Evolutionary conservation across 2,888 invertebrate genomes (phyloP).

Genomic region (Oxystoma pomonae): DNA sequence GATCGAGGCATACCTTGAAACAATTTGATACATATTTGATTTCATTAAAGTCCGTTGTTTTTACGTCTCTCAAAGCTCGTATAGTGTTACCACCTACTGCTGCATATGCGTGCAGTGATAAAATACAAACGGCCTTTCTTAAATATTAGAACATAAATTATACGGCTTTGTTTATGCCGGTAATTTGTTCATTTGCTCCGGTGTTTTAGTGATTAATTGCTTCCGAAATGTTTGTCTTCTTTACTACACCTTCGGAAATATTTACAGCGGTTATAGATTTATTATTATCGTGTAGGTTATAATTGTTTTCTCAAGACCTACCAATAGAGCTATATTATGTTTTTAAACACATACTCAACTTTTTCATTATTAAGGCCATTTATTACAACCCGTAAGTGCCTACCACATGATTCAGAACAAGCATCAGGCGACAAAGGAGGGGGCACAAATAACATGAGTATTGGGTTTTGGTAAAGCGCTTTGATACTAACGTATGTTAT

Average conservation of each 20-base stretch:
- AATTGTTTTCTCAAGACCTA: background rate
- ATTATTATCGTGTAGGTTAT: background rate
- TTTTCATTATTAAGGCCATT: background rate
- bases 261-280: background rate
- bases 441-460: no score
- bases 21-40: slow-evolving; percentile 25
- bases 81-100: slow-evolving; percentile 16
- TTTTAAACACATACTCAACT: background rate
- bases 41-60: slow-evolving; percentile 18
- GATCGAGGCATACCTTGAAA: slow-evolving; percentile 16
- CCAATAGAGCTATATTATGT: background rate
- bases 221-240: background rate
- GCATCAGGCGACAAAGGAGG: no score
- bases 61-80: slow-evolving; percentile 10
- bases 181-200: slow-evolving; percentile 2
- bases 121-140: background rate
- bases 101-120: slow-evolving; percentile 1
- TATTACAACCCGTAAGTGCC: no score
- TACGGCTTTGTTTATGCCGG: background rate
- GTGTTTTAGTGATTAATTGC: slow-evolving; percentile 2
- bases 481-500: no score
- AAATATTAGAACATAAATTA: background rate
- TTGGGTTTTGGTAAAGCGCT: no score
- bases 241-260: background rate
- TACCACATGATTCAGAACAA: no score